Base-by-base conservation (phyloP, 2,888 invertebrate species). In the Ophion slaviceki region DNA sequence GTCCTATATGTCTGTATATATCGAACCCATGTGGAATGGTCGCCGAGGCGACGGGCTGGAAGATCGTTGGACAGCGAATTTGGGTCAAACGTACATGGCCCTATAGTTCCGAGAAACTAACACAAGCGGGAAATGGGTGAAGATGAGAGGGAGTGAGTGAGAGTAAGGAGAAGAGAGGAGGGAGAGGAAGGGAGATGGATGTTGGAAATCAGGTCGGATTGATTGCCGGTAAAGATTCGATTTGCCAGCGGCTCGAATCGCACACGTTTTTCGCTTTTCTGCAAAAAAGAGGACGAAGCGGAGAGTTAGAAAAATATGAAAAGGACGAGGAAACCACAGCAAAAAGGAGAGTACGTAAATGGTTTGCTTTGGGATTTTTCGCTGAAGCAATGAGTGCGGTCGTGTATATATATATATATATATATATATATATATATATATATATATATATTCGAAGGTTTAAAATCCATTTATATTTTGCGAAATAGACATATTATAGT, bases 221-320 rank as follows among this genome's bases (percentile, higher is more conserved):
- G 86, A 86, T 86, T 83, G 83, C 80, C 74, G 75, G 83, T 77
- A 84, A 78, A 83, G 80, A 86, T 85, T 80, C 82, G 80, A 85
- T 82, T 72, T 79, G 66, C 85, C 78, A 53, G 45, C 68, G 61
- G 28, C 57, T 62, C 40, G 67, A 67, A 66, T 61, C 66, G n/a
- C 62, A 76, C 70, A 36, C 70, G 79, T 57, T 68, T n/a, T 45
- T 62, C 14, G 61, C 62, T 66, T 47, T 45, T 53, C 57, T 17
- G 61, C 11, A n/a, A 67, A 32, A 17, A 40, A 28, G 53, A 36
- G 11, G 11, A 8, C n/a, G 24, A 59, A 14, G 20, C n/a, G 20
- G 71, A 36, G 36, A 20, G 47, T 53, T 68, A 45, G 72, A 24
- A 47, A 82, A 75, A 7, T 57, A 64, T 20, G 53, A 14, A 61